Evolutionary conservation across 2,797 vertebrate genomes (phyloP).

Genomic region (Myripristis murdjan): DNA sequence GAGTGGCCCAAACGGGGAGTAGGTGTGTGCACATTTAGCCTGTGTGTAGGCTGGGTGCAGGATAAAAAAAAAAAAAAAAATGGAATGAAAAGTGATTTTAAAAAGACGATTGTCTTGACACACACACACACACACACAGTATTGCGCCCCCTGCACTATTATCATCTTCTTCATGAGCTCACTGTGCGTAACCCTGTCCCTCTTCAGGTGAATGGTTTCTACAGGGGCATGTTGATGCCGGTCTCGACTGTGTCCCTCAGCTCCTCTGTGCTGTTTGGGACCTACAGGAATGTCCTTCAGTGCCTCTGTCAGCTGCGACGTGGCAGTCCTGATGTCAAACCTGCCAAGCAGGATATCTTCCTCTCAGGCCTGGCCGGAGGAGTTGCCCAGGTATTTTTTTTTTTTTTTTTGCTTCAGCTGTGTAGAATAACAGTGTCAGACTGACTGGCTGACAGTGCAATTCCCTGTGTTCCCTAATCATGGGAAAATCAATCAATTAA

Average conservation of each 20-base stretch:
- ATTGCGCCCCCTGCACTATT: background rate
- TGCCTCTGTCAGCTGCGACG: constrained; percentile 81
- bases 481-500: too few relatives aligned
- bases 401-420: background rate
- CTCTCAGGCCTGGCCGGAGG: constrained; percentile 86
- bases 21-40: too few relatives aligned
- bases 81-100: too few relatives aligned
- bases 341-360: constrained; percentile 82
- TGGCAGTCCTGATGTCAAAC: constrained; percentile 64
- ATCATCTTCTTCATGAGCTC: too few relatives aligned
- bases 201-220: constrained; percentile 88
- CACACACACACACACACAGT: too few relatives aligned
- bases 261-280: constrained; percentile 89
- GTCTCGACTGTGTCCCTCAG: constrained; percentile 84
- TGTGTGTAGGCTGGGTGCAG: too few relatives aligned
- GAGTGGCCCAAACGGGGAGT: too few relatives aligned
- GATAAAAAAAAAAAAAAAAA: too few relatives aligned
- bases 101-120: too few relatives aligned
- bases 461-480: too few relatives aligned
- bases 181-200: constrained; percentile 3
- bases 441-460: background rate
- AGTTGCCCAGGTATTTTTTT: constrained; percentile 86
- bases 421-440: background rate
- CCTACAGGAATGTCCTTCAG: constrained; percentile 85
- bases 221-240: constrained; percentile 88